These are phyloP conservation scores for Apodemus agrarius DNA, from an alignment of 2,797 vertebrate genomes.

Conservation along the genomic window DNA sequence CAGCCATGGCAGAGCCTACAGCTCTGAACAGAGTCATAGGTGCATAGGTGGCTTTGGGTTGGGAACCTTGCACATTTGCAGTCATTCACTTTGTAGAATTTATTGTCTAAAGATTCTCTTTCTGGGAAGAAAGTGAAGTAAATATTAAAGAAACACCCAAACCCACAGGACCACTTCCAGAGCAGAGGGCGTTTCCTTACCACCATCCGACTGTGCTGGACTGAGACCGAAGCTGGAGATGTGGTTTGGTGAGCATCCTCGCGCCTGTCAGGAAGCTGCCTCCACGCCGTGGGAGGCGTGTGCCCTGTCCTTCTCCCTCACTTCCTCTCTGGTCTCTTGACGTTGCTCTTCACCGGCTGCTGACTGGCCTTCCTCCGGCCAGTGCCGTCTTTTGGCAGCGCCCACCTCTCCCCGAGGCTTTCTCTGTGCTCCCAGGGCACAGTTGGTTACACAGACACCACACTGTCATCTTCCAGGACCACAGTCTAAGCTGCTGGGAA, in stretches of 20 bases:
- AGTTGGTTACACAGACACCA: neutral
- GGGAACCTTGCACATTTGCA: neutral
- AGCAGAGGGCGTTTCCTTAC: neutral
- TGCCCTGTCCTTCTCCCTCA: neutral
- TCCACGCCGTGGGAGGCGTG: too few species aligned
- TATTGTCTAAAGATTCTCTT: neutral
- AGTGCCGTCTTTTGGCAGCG: neutral
- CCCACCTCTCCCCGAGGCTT: neutral
- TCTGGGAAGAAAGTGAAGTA: neutral
- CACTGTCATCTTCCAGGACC: neutral
- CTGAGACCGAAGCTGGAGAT: neutral
- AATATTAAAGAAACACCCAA: constrained; percentile 21
- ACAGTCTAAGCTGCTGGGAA: neutral
- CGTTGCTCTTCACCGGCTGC: neutral
- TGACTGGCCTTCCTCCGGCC: neutral
- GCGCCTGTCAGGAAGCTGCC: neutral
- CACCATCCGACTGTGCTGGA: neutral
- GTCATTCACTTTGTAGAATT: neutral
- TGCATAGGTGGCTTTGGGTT: neutral
- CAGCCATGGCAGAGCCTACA: neutral
- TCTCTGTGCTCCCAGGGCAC: neutral
- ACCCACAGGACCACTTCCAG: neutral
- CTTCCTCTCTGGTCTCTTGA: neutral
- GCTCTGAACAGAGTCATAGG: neutral
- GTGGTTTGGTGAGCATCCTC: neutral